These are phyloP conservation scores for Coracias cyanogaster DNA, from an alignment of 2,797 vertebrate genomes.

Conservation along the genomic window DNA sequence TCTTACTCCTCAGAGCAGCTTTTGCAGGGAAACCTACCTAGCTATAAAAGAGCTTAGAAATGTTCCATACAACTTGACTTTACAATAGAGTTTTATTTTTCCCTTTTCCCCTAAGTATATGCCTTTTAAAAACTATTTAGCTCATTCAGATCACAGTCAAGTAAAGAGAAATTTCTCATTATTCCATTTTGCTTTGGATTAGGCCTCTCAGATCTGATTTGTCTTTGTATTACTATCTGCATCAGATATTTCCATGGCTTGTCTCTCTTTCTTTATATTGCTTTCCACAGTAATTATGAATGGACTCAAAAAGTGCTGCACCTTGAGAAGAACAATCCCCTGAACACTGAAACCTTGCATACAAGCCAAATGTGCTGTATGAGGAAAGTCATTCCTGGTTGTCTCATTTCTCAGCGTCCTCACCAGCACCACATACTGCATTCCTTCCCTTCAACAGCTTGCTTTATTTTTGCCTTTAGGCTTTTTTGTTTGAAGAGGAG, in stretches of 20 bases:
- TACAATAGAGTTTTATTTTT: neutral
- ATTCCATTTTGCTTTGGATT: neutral
- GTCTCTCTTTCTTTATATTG: neutral
- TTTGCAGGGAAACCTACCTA: neutral
- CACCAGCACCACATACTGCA: neutral
- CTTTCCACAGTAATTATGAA: neutral
- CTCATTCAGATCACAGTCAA: neutral
- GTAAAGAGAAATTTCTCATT: neutral
- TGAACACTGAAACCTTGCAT: neutral
- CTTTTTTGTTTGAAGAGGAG: neutral
- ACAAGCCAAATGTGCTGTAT: accelerated
- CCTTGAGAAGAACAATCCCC: neutral
- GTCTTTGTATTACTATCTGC: neutral
- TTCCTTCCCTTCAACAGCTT: neutral
- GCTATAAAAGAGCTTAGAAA: neutral
- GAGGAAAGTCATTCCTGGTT: neutral
- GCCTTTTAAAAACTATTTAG: neutral
- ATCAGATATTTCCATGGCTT: neutral
- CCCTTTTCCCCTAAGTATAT: neutral
- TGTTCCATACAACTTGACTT: neutral
- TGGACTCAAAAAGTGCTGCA: neutral
- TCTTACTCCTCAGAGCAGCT: neutral
- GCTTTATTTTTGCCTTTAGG: neutral
- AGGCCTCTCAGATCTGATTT: neutral
- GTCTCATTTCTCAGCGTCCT: neutral